A percentile compares a stretch with the other conserved stretches of the same genome.
Evolutionary conservation across 2,888 invertebrate genomes (phyloP).

Genomic region (Augochlorella aurata): DNA sequence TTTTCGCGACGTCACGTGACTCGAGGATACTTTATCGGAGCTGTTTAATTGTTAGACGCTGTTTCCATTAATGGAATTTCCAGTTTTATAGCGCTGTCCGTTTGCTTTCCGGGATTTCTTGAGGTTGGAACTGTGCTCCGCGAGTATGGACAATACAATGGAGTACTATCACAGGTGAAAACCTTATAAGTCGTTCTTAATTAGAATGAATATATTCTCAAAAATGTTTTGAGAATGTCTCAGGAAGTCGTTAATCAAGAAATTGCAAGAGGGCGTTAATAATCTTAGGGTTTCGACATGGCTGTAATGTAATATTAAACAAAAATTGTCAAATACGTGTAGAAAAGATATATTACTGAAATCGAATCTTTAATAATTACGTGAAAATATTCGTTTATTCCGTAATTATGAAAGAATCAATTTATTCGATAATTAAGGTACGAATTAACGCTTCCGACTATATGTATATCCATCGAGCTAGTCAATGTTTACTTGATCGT

Average conservation of each 20-base stretch:
- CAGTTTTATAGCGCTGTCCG: background rate
- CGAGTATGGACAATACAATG: background rate
- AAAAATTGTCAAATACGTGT: background rate
- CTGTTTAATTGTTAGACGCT: background rate
- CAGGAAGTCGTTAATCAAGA: background rate
- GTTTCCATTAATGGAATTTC: background rate
- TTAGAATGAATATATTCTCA: background rate
- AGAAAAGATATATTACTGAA: background rate
- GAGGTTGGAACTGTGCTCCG: background rate
- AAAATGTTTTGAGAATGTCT: background rate
- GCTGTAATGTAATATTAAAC: background rate
- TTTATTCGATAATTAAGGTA: background rate
- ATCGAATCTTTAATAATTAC: background rate
- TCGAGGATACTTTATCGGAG: background rate
- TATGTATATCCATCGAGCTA: conserved; percentile 3
- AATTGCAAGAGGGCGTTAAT: too few species aligned
- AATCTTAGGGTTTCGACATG: too few species aligned
- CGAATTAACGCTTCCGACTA: background rate
- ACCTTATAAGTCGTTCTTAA: background rate
- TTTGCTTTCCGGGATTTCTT: background rate
- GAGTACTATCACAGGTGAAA: background rate
- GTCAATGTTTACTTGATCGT: conserved; percentile 10
- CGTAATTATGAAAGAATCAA: background rate
- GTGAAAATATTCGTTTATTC: background rate
- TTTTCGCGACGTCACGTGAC: background rate